Conservation (phyloP, 2,113 vertebrate genomes). For the Stigmatopora argus region DNA sequence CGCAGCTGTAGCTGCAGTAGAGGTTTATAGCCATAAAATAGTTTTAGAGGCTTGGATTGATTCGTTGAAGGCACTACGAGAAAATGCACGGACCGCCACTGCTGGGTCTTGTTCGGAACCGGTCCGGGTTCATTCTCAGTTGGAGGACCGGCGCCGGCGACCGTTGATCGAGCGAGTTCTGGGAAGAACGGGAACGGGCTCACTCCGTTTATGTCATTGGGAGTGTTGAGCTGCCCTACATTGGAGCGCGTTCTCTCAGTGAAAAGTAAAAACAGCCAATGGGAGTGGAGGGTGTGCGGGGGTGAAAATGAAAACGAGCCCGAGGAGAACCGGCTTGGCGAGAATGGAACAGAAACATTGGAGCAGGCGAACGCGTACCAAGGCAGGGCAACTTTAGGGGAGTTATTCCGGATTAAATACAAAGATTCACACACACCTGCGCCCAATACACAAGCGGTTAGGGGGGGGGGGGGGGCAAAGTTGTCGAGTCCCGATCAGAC, state of each 20-base stretch:
- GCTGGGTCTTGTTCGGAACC: too few species aligned
- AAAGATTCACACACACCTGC: constrained; percentile 28
- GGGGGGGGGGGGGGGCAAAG: neutral
- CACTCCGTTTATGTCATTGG: too few species aligned
- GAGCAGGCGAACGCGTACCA: neutral
- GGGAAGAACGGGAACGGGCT: neutral
- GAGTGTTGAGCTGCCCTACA: neutral
- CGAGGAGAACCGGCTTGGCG: constrained; percentile 54
- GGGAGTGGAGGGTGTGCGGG: neutral
- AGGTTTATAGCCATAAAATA: too few species aligned
- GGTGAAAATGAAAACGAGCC: constrained; percentile 23
- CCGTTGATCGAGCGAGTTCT: too few species aligned
- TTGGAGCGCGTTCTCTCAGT: neutral
- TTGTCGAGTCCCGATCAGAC: too few species aligned
- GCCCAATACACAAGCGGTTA: constrained; percentile 3
- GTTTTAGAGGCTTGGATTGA: too few species aligned
- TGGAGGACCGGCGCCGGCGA: too few species aligned
- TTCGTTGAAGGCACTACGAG: too few species aligned
- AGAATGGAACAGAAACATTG: constrained; percentile 37
- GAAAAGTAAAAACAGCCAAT: neutral
- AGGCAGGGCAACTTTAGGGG: constrained; percentile 13
- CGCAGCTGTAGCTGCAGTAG: too few species aligned
- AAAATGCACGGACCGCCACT: too few species aligned
- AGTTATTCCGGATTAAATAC: constrained; percentile 13
- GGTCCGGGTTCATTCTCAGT: too few species aligned